Base-by-base conservation (phyloP, 30 jellyfish, hydroid and myxozoan genomes). In the Cassiopea xamachana region DNA sequence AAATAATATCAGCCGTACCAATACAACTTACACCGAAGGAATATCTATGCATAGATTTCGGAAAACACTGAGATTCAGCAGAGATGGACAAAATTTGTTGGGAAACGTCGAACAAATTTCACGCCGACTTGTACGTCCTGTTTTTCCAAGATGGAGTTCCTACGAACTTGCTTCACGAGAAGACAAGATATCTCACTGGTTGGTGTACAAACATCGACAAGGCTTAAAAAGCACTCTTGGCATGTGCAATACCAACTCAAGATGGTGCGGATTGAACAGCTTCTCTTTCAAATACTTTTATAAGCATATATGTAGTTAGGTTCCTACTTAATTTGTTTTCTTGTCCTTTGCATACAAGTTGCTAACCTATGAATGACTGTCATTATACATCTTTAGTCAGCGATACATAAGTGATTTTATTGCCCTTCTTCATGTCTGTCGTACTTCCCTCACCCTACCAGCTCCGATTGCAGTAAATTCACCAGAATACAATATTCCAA, bases 161-260 rank as follows among this genome's bases (percentile, higher is more conserved):
- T 74, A 7, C 83, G 61, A 15, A 74, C 83, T 74, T 74, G 83
- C 49, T 74, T 74, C 49, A 74, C 83, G 83, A 74, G 83, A 74
- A 74, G 83, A 74, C 83, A 74, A 74, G 61, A 74, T 74, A 74
- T 74, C 19, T 10, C 83, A 14, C 43, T 74, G 83, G 83, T 16
- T 74, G 83, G 83, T 14, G 17, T 46, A 6, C 72, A 46, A 46
- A 7, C 58, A 2, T 74, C 83, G 8, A 46, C 83, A 74, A 74
- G 7, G 49, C 61, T 74, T 8, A 74, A 74, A 14, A 74, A 74
- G 39, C 17, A 74, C 60, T 74, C 49, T 44, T 74, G 83, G 17
- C 49, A 8, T 62, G 60, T 7, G 83, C 83, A 74, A 60, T 39
- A 74, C 62, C 60, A 27, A 27, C 39, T 27, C 39, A 27, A 27